Percentiles rank a stretch among this genome's conserved stretches.
Evolutionary conservation across 2,113 vertebrate genomes (phyloP).

Genomic region (Dasypus novemcinctus): DNA sequence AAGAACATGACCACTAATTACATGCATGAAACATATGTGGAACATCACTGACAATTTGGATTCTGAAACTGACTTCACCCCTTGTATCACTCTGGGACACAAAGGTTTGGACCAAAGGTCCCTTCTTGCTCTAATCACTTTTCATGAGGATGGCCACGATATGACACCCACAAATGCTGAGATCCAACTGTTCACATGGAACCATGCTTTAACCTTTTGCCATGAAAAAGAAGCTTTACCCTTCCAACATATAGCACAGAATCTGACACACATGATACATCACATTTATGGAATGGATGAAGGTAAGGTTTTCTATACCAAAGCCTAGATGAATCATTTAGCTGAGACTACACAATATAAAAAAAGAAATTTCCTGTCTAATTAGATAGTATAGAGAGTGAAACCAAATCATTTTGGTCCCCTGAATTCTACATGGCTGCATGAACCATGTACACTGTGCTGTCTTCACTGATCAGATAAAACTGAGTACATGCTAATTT

Average conservation of each 20-base stretch:
- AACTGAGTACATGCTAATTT: constrained; percentile 12
- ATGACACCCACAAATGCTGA: not conserved
- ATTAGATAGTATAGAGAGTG: not conserved
- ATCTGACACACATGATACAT: not conserved
- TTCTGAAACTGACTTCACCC: not conserved
- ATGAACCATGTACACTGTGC: not conserved
- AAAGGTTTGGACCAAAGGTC: not conserved
- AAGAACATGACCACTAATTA: not conserved
- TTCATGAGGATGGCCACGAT: not conserved
- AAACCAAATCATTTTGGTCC: not conserved
- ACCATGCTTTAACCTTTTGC: not conserved
- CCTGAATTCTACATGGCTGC: not conserved
- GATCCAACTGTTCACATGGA: not conserved
- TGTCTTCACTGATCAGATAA: not conserved
- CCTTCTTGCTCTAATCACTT: not conserved
- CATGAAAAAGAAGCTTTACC: not conserved
- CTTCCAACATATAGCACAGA: not conserved
- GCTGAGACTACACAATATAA: not conserved
- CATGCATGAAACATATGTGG: not conserved
- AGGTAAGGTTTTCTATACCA: not conserved
- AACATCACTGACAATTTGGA: not conserved
- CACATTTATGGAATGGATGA: constrained; percentile 1
- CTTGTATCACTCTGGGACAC: not conserved
- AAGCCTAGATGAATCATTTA: constrained; percentile 22
- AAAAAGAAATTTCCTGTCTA: not conserved